A percentile compares a stretch with the other conserved stretches of the same genome.
phyloP scores from a whole-genome alignment of 2,888 invertebrate genomes.

The Aradus depressus region DNA sequence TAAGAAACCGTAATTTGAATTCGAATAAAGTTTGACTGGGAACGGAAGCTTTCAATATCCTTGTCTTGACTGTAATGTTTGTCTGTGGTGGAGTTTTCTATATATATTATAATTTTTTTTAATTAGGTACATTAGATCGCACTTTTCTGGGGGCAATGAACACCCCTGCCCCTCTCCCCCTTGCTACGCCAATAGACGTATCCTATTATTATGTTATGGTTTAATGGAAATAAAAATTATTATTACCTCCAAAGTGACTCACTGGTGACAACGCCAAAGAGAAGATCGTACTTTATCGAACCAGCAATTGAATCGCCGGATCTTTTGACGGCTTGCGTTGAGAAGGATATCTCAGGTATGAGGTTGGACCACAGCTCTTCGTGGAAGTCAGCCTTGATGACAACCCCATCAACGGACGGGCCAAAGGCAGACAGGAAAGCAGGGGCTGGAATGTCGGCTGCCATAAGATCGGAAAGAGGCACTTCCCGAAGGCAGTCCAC shows the following conservation, averaged over 20 bases:
- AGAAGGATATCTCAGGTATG: conserved; percentile 46
- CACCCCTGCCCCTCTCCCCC: no score
- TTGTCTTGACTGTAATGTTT: no score
- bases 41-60: no score
- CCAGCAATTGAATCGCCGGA: conserved; percentile 44
- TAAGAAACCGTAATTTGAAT: no score
- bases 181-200: background rate
- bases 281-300: conserved; percentile 61
- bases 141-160: no score
- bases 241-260: conserved; percentile 76
- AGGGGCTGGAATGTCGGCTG: conserved; percentile 65
- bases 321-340: conserved; percentile 38
- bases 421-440: conserved; percentile 80
- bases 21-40: no score
- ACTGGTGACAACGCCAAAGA: conserved; percentile 83
- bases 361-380: conserved; percentile 65
- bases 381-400: conserved; percentile 77
- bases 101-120: no score
- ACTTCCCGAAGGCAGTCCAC: conserved; percentile 73
- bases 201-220: background rate
- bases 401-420: conserved; percentile 69
- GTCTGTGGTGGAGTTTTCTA: no score
- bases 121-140: no score
- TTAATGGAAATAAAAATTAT: conserved; percentile 39
- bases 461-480: conserved; percentile 58